A percentile compares a stretch with the other conserved stretches of the same genome.
Conservation (phyloP, 2,797 vertebrate genomes). For the Hippocampus kuda region DNA sequence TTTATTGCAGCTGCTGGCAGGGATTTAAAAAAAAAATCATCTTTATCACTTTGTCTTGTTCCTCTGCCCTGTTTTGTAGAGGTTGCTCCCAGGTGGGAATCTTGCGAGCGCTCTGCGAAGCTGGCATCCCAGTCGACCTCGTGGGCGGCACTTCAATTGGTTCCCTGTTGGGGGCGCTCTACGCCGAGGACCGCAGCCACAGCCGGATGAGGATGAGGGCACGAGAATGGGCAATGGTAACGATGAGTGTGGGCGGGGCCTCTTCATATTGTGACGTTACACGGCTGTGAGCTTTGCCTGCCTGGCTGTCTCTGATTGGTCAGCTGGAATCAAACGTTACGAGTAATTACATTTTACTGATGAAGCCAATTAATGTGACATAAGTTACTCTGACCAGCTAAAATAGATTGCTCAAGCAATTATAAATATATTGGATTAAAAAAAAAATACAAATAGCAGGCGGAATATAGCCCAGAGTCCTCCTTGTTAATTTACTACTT, state of each 20-base stretch:
- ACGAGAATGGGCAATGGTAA: slow-evolving; percentile 89
- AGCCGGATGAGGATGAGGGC: slow-evolving; percentile 83
- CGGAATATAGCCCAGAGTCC: no score
- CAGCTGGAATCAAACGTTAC: no score
- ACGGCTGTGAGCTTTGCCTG: not conserved
- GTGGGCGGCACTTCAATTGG: slow-evolving; percentile 88
- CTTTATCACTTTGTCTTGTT: slow-evolving; percentile 1
- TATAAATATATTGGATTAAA: no score
- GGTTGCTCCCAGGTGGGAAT: slow-evolving; percentile 91
- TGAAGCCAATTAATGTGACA: no score
- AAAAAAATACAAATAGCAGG: no score
- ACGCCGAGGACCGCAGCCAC: slow-evolving; percentile 81
- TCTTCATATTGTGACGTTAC: no score
- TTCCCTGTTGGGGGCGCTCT: slow-evolving; percentile 85
- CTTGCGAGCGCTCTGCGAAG: slow-evolving; percentile 75
- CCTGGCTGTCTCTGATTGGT: not conserved
- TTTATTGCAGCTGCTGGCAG: no score
- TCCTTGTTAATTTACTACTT: not conserved
- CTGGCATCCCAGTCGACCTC: slow-evolving; percentile 83
- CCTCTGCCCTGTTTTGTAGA: slow-evolving; percentile 46
- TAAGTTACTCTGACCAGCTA: no score
- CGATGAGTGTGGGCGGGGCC: no score
- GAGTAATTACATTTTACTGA: no score
- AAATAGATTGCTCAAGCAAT: no score
- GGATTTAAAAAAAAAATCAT: no score